phyloP scores from a whole-genome alignment of 2,888 invertebrate species.

The Xylota segnis region DNA sequence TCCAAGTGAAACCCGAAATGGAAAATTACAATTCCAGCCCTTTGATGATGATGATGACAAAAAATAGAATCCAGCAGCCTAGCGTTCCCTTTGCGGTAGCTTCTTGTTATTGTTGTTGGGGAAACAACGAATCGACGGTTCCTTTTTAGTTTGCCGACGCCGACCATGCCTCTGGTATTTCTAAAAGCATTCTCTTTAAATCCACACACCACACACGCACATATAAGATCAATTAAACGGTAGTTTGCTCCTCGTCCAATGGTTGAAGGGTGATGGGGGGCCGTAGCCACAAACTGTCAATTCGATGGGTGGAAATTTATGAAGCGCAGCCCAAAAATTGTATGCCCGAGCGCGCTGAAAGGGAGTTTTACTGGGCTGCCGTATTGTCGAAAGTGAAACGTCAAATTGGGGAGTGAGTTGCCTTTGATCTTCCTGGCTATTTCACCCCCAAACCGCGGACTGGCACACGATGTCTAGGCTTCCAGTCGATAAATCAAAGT shows the following conservation, averaged over 20 bases:
- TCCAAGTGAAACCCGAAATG: constrained; percentile 24
- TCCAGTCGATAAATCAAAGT: constrained; percentile 75
- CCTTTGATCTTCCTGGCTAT: constrained; percentile 69
- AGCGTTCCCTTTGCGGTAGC: constrained; percentile 37
- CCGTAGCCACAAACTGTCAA: constrained; percentile 42
- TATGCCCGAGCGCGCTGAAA: constrained; percentile 23
- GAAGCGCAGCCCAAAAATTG: constrained; percentile 41
- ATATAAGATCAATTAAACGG: constrained; percentile 38
- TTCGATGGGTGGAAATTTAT: constrained; percentile 50
- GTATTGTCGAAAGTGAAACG: constrained; percentile 66
- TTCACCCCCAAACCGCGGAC: constrained; percentile 23
- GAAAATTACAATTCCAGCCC: constrained; percentile 55
- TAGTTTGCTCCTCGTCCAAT: constrained; percentile 18
- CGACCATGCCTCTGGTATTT: constrained; percentile 18
- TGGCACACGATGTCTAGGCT: constrained; percentile 44
- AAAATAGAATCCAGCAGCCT: constrained; percentile 49
- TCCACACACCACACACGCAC: constrained; percentile 15
- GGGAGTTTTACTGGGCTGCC: constrained; percentile 38
- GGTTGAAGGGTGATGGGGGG: constrained; percentile 22
- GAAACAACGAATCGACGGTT: constrained; percentile 57
- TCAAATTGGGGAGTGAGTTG: constrained; percentile 65
- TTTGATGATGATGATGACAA: constrained; percentile 66
- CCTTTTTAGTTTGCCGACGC: constrained; percentile 68
- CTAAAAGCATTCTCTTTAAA: constrained; percentile 50
- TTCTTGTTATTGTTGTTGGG: constrained; percentile 57